phyloP scores from a whole-genome alignment of 2,113 vertebrate species.

The Vulpes ferrilata region DNA sequence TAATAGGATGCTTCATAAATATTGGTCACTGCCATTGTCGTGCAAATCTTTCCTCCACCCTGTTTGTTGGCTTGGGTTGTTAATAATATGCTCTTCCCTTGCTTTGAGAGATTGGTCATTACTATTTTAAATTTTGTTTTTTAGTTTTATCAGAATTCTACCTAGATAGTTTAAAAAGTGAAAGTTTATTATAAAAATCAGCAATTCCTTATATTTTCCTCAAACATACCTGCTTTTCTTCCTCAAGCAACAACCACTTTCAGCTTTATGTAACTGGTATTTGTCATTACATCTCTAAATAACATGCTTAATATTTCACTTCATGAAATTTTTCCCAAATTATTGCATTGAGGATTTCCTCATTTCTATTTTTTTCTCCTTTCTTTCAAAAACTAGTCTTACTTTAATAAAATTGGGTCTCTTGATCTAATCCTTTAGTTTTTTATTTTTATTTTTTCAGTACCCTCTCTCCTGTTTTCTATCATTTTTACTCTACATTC shows the following conservation, averaged over 20 bases:
- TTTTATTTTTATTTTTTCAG: not conserved
- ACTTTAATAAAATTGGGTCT: not conserved
- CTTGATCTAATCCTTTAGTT: not conserved
- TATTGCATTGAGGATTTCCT: not conserved
- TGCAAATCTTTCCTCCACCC: not conserved
- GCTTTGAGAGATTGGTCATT: not conserved
- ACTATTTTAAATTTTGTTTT: not conserved
- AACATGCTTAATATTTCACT: not conserved
- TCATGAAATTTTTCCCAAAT: not conserved
- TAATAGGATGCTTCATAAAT: not conserved
- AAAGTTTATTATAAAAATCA: not conserved
- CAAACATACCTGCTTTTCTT: not conserved
- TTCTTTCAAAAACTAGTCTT: not conserved
- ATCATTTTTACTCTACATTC: not conserved
- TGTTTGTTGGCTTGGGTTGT: not conserved
- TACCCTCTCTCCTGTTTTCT: not conserved
- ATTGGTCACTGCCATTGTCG: accelerated
- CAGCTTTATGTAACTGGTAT: not conserved
- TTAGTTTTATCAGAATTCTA: not conserved
- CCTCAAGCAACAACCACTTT: not conserved
- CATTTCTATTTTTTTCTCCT: not conserved
- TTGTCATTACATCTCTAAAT: not conserved
- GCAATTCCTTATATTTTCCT: not conserved
- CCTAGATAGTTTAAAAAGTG: not conserved
- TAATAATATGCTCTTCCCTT: not conserved